Evolutionary conservation across 2,888 invertebrate species (phyloP).

Genomic region (Aphidius colemani): DNA sequence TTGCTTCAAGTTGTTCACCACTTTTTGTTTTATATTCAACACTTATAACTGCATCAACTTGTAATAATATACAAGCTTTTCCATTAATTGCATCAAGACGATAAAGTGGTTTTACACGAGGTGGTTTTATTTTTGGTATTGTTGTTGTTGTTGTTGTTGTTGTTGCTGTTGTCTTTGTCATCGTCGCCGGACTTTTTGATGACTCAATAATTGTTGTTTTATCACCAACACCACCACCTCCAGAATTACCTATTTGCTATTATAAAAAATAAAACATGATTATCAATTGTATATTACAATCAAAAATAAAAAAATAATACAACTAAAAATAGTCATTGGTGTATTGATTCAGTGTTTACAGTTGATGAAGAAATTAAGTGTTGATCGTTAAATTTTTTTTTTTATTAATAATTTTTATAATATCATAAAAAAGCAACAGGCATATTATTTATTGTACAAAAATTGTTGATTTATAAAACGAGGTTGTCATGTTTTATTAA

Average conservation of each 20-base stretch:
- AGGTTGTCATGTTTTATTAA: too few species aligned
- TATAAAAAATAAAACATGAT: not conserved
- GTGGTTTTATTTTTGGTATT: conserved; percentile 44
- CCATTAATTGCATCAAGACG: conserved; percentile 72
- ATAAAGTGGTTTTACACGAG: conserved; percentile 62
- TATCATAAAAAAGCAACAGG: too few species aligned
- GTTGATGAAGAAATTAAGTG: not conserved
- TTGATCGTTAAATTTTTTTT: too few species aligned
- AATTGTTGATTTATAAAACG: too few species aligned
- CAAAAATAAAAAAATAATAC: not conserved
- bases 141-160: conserved; percentile 63
- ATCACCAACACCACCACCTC: conserved; percentile 44
- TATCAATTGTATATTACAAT: not conserved
- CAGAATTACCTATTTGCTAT: conserved; percentile 32
- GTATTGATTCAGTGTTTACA: not conserved
- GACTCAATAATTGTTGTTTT: conserved; percentile 61
- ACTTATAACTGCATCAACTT: conserved; percentile 74
- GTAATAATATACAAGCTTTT: conserved; percentile 78
- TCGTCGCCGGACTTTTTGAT: conserved; percentile 56
- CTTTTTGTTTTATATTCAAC: conserved; percentile 74
- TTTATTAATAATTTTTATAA: too few species aligned
- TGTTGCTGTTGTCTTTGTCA: conserved; percentile 54
- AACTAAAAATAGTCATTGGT: not conserved
- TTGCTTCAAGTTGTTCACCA: conserved; percentile 68
- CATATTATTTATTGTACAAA: too few species aligned